A percentile compares a stretch with the other conserved stretches of the same genome.
These are phyloP conservation scores for Coenonympha arcania DNA, from an alignment of 2,888 invertebrate species.

Conservation along the genomic window DNA sequence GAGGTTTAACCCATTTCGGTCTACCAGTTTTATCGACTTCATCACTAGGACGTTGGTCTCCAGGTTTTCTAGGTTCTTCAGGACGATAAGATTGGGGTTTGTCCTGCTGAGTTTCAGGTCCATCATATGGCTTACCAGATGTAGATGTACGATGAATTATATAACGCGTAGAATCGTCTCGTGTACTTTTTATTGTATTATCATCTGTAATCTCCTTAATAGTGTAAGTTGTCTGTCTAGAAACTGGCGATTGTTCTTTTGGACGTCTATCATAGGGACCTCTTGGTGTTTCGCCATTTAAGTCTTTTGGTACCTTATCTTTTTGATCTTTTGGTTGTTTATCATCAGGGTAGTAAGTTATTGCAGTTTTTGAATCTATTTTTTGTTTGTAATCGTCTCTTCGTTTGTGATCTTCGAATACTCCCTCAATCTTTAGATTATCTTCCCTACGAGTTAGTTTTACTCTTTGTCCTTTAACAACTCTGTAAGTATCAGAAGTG, in stretches of 20 bases:
- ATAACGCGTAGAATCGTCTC: slow-evolving; percentile 6
- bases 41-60: slow-evolving; percentile 55
- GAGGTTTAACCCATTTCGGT: slow-evolving; percentile 39
- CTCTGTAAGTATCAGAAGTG: slow-evolving; percentile 70
- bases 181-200: slow-evolving; percentile 3
- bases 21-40: slow-evolving; percentile 52
- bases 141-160: slow-evolving; percentile 4
- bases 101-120: neutral
- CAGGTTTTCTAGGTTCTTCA: neutral
- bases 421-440: slow-evolving; percentile 79
- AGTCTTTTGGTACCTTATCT: slow-evolving; percentile 22
- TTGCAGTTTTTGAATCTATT: slow-evolving; percentile 73
- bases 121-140: neutral
- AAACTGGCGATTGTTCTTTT: slow-evolving; percentile 35
- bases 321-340: slow-evolving; percentile 69
- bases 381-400: slow-evolving; percentile 74
- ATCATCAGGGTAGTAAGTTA: slow-evolving; percentile 71
- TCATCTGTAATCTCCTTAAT: slow-evolving; percentile 6
- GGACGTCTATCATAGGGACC: slow-evolving; percentile 16
- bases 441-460: slow-evolving; percentile 71
- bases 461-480: slow-evolving; percentile 72
- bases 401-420: slow-evolving; percentile 71
- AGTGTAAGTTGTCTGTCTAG: slow-evolving; percentile 11
- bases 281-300: slow-evolving; percentile 21
- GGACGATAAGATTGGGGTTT: neutral